Evolutionary conservation across 2,797 vertebrate species (phyloP), one percentile per base, ranked within the genome.

Genomic region (Avahi laniger): DNA sequence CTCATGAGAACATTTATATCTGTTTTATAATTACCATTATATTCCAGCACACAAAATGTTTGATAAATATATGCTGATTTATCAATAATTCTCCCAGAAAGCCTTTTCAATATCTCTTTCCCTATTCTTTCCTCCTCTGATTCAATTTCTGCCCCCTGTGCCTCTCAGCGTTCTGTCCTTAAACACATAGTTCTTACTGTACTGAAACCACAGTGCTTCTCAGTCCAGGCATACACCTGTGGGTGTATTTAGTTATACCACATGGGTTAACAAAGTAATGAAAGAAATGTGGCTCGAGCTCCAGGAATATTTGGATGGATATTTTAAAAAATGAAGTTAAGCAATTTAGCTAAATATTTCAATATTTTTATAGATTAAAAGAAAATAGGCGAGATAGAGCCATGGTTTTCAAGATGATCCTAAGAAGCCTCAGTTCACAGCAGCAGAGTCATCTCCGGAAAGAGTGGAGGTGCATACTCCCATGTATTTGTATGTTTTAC

Each of bases 381-480:
- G 48, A 17, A 33, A 13, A 46, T 26, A 83, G 5, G 20, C 43
- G 1, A 13, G 63, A 6, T 11, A 65, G 17, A 94, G 18, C 10
- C 63, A 57, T 57, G 33, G 5, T 38, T 75, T 50, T 87, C 5
- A n/a, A 43, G 28, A 46, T 72, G 7, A 0, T 65, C 33, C 12
- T 48, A 41, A 61, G 8, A 28, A 76, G 14, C 8, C 18, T 11
- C 3, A 1, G 11, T 54, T 24, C 7, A 65, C 33, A 59, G 38
- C 8, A 43, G 38, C 13, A 70, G 14, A 93, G 7, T n/a, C 33
- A 57, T 59, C n/a, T 85, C 18, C 4, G 9, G 6, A 30, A 17
- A 2, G 9, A 38, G 1, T 26, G 7, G 2, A 2, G 2, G 8
- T 22, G 0, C 13, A 46, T 22, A 59, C 7, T 57, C 7, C 14